Conservation (phyloP, 2,797 vertebrate genomes). For the Intellagama lesueurii region DNA sequence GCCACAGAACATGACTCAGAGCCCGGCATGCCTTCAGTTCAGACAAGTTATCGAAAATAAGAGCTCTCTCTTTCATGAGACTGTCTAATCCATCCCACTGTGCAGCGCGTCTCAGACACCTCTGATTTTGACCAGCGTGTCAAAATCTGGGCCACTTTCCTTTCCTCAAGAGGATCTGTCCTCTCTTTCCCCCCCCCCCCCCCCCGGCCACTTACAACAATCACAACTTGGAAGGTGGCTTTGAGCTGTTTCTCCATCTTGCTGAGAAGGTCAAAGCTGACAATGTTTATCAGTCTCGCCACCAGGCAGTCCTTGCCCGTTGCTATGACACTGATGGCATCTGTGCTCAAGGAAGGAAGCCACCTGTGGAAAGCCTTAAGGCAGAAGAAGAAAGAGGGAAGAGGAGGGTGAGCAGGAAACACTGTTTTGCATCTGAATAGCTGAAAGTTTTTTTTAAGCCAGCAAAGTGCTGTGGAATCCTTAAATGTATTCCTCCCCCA, state of each 20-base stretch:
- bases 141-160: background rate
- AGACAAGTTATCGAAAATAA: background rate
- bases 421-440: background rate
- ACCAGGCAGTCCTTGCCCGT: conserved; percentile 86
- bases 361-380: conserved; percentile 91
- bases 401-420: background rate
- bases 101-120: background rate
- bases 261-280: conserved; percentile 97
- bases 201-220: conserved; percentile 85
- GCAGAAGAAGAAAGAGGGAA: background rate
- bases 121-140: background rate
- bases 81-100: background rate
- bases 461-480: background rate
- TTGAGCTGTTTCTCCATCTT: conserved; percentile 88
- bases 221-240: conserved; percentile 87
- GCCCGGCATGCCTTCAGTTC: background rate
- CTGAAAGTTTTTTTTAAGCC: background rate
- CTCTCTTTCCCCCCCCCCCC: too few species aligned
- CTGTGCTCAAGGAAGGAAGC: conserved; percentile 89
- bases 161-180: background rate
- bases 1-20: background rate
- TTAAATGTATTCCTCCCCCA: background rate
- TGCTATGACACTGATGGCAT: conserved; percentile 88
- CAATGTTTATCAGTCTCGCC: conserved; percentile 89
- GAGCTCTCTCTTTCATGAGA: background rate